Evolutionary conservation across 1,140 invertebrate species (phyloP), one percentile per base, ranked within the genome.

Genomic region (Sitophilus oryzae): DNA sequence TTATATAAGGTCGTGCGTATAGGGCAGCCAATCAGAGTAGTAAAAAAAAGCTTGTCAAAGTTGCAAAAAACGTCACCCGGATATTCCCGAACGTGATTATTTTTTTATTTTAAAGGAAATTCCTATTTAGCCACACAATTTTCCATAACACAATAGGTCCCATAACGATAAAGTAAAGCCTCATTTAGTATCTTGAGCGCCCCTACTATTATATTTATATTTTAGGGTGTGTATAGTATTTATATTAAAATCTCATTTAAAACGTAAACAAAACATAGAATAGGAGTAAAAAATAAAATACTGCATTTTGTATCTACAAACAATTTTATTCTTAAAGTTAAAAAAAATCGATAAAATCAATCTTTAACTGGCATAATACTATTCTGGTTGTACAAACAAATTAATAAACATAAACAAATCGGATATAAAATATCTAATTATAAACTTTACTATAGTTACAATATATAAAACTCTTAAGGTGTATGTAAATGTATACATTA

Each of bases 381-480:
- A 15, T 36, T 50, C 46, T 45, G 25, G 41, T 50, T 46, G 45
- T 40, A 48, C 59, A 62, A 59, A 62, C 34, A 59, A 59, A 48
- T 40, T 57, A 58, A 62, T 61, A 62, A 52, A 54, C 23, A 58
- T 51, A 61, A 59, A 63, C 50, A 61, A 55, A 52, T 49, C 40
- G 38, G 50, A 47, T 60, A 61, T 55, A 59, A 61, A 61, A 63
- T 62, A 54, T 56, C 62, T 64, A 64, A 64, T 62, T 60, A 60
- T 64, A 64, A 62, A 64, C 60, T 36, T 37, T 42, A 57, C 58
- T 64, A 58, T 61, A 61, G 58, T 61, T 59, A 60, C 57, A 63
- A 66, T 67, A 64, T 67, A 67, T 66, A 67, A 64, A 67, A 68
- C 53, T 66, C 62, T 60, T 65, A 66, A 67, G 61, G 62, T 65